Evolutionary conservation across 1,140 invertebrate genomes (phyloP).

Genomic region (Trichomalopsis sarcophagae): DNA sequence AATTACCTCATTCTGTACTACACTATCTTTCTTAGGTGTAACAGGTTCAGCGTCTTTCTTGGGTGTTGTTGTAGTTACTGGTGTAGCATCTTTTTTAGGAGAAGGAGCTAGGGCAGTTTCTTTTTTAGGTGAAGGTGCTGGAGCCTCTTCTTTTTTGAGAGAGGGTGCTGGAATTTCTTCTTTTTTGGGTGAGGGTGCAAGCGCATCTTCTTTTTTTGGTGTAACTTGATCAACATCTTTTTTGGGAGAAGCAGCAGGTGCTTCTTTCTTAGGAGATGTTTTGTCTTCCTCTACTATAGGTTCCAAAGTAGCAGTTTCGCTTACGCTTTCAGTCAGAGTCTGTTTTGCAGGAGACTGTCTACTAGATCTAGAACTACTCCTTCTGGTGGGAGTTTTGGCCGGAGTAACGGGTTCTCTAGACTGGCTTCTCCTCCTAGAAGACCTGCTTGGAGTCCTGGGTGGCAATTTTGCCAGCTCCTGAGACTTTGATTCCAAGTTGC

Average conservation of each 20-base stretch:
- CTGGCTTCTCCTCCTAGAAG: slow-evolving; percentile 58
- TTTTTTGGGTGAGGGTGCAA: not conserved
- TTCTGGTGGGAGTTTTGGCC: slow-evolving; percentile 61
- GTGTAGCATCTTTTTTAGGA: slow-evolving; percentile 29
- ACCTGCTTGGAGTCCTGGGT: slow-evolving; percentile 65
- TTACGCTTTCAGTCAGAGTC: slow-evolving; percentile 54
- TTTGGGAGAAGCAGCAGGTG: slow-evolving; percentile 6
- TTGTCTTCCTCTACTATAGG: slow-evolving; percentile 55
- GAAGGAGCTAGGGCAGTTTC: not conserved
- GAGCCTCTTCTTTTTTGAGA: not conserved
- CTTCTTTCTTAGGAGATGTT: slow-evolving; percentile 31
- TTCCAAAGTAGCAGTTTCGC: slow-evolving; percentile 56
- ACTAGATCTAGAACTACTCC: slow-evolving; percentile 54
- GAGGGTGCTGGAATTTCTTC: not conserved
- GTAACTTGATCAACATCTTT: slow-evolving; percentile 2
- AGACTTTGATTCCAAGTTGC: slow-evolving; percentile 52
- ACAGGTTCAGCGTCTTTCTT: slow-evolving; percentile 5
- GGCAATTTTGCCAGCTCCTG: slow-evolving; percentile 57
- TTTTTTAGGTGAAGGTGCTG: not conserved
- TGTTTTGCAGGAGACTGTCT: slow-evolving; percentile 61
- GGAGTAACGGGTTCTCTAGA: slow-evolving; percentile 58
- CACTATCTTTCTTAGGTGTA: slow-evolving; percentile 31
- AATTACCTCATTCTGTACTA: slow-evolving; percentile 43
- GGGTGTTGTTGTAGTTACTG: slow-evolving; percentile 31
- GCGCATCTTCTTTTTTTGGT: slow-evolving; percentile 18